phyloP scores from a whole-genome alignment of 2,797 vertebrate species.

The Sebastes dallii region DNA sequence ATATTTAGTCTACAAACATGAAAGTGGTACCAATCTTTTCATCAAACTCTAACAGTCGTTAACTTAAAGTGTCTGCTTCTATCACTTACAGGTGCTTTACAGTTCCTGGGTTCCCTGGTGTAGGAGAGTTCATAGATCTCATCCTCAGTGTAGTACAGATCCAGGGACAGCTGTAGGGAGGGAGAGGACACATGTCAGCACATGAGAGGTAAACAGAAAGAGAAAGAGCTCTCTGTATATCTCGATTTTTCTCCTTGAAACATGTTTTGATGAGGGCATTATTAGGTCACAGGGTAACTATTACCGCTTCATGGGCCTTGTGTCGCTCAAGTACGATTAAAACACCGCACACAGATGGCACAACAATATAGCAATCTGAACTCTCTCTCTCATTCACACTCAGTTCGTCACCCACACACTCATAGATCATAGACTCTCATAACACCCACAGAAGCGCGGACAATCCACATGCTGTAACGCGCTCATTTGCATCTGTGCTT shows the following conservation, averaged over 20 bases:
- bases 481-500: slow-evolving; percentile 67
- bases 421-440: slow-evolving; percentile 74
- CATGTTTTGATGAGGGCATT: slow-evolving; percentile 43
- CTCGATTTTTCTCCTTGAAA: slow-evolving; percentile 49
- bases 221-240: slow-evolving; percentile 7
- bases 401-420: slow-evolving; percentile 74
- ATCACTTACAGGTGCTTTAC: slow-evolving; percentile 88
- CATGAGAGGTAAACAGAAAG: slow-evolving; percentile 23
- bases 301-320: slow-evolving; percentile 62
- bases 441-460: slow-evolving; percentile 65
- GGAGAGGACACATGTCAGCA: slow-evolving; percentile 11
- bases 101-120: slow-evolving; percentile 92
- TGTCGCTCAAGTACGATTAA: slow-evolving; percentile 54
- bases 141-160: slow-evolving; percentile 96
- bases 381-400: slow-evolving; percentile 69
- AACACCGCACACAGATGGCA: slow-evolving; percentile 41
- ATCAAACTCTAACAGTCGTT: neutral
- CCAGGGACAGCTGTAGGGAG: slow-evolving; percentile 89
- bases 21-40: neutral
- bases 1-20: neutral
- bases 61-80: neutral
- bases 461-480: slow-evolving; percentile 60
- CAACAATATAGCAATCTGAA: slow-evolving; percentile 68
- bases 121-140: slow-evolving; percentile 98
- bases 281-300: slow-evolving; percentile 45